Conservation (phyloP, 2,113 vertebrate genomes). For the Cervus canadensis region DNA sequence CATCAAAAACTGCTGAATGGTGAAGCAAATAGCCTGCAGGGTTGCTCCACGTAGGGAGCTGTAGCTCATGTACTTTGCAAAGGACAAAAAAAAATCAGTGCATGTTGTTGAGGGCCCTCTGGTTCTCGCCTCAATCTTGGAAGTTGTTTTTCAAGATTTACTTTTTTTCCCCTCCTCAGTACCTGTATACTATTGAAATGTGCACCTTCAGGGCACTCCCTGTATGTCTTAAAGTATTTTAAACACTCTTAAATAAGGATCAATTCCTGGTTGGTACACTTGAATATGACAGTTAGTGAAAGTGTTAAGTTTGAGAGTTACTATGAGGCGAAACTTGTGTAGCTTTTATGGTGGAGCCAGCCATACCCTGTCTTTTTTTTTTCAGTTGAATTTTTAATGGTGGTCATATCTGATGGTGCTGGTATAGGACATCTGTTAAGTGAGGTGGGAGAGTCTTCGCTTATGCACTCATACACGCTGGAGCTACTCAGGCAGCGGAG, state of each 20-base stretch:
- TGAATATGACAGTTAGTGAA: not conserved
- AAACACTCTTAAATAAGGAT: not conserved
- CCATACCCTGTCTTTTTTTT: not conserved
- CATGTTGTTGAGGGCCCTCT: not conserved
- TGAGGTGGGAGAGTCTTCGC: not conserved
- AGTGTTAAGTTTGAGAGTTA: not conserved
- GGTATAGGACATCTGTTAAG: not conserved
- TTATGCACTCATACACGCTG: not conserved
- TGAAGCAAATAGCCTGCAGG: not conserved
- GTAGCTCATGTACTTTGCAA: not conserved
- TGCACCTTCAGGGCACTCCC: not conserved
- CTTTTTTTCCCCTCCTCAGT: not conserved
- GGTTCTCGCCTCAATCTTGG: not conserved
- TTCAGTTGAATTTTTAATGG: not conserved
- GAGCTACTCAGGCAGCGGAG: not conserved
- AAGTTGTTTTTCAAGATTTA: not conserved
- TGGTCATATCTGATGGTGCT: not conserved
- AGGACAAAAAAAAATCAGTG: not conserved
- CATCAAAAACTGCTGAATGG: not conserved
- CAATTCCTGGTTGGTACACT: not conserved
- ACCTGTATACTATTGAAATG: not conserved
- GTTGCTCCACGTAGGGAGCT: fast-evolving
- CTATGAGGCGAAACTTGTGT: not conserved
- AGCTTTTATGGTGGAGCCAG: not conserved
- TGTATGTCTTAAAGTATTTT: not conserved